Base-by-base conservation (phyloP, 2,113 vertebrate genomes). In the Osmerus eperlanus region DNA sequence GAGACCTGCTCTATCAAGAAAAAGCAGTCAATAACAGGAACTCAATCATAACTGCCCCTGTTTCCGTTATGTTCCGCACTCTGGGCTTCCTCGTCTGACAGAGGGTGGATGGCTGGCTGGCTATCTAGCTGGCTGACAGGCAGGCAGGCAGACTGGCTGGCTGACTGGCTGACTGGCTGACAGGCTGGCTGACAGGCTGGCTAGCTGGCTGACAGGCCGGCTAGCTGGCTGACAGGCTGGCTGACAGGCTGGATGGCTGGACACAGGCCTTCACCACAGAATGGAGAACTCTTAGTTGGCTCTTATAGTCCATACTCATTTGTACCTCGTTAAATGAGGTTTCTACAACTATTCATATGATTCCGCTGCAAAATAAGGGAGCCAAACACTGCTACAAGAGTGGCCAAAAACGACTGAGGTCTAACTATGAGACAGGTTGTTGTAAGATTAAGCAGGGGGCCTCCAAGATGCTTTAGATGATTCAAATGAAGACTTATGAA, bases 11-110 rank as follows among this genome's bases (percentile, higher is more conserved):
- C 61, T 81, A 85, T 81, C 84, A 86, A 84, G 83, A 69, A 70
- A 65, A 70, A 55, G 47, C 23, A 55, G 63, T 93, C 94, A 96
- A 93, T 94, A 95, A 94, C 94, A 96, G 96, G 95, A 97, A 96
- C 92, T 95, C 86, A 88, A 92, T 94, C 93, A 94, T 92, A 95
- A 96, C 94, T 93, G 92, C 89, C 79, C 92, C 84, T 91, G 91
- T 94, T 95, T 95, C 95, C 92, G 84, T 91, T 70, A 80, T 91
- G 87, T 73, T 18, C 60, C 2, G 85, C 88, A 85, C 82, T 88
- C 85, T 91, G 86, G 81, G 83, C 90, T 86, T 88, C 25, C 0
- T 81, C 82, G 88, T 86, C 76, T 87, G 86, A 87, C 72, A 77
- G 83, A 87, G 81, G 80, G 83, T 85, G 87, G 86, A 86, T 6